Conservation (phyloP, 2,888 invertebrate species). For the Drosophila suboccidentalis region DNA sequence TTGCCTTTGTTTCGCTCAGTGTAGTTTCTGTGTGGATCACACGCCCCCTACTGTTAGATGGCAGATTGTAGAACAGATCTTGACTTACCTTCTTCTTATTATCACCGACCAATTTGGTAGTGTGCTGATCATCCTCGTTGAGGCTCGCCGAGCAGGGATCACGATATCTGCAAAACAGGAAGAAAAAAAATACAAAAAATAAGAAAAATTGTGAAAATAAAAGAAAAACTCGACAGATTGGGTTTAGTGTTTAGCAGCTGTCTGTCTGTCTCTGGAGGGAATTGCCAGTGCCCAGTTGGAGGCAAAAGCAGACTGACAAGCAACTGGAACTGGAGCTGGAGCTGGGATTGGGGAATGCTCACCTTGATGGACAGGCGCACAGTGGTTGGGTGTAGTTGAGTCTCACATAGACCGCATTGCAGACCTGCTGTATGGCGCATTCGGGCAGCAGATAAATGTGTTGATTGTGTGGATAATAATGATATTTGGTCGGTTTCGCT, state of each 20-base stretch:
- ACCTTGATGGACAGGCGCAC: constrained; percentile 95
- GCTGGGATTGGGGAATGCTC: constrained; percentile 41
- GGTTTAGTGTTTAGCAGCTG: constrained; percentile 56
- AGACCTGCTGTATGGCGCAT: constrained; percentile 97
- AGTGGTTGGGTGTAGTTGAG: constrained; percentile 96
- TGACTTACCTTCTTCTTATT: constrained; percentile 91
- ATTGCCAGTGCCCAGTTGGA: constrained; percentile 21
- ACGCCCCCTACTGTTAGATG: constrained; percentile 49
- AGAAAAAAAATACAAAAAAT: constrained; percentile 20
- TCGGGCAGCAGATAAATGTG: constrained; percentile 96
- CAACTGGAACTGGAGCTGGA: background rate
- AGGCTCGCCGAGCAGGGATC: constrained; percentile 96
- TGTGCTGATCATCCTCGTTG: constrained; percentile 96
- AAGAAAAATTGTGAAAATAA: constrained; percentile 24
- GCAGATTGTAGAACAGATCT: constrained; percentile 28
- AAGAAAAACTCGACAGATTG: constrained; percentile 37
- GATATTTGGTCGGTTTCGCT: constrained; percentile 96
- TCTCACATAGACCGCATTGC: constrained; percentile 96
- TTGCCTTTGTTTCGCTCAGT: constrained; percentile 22
- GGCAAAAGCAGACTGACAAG: constrained; percentile 9
- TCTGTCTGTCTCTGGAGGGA: constrained; percentile 18
- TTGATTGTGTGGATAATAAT: constrained; percentile 97
- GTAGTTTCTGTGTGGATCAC: constrained; percentile 29
- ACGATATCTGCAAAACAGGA: constrained; percentile 87
- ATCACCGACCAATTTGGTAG: constrained; percentile 95